phyloP scores from a whole-genome alignment of 2,113 vertebrate species.

The Vidua chalybeata region DNA sequence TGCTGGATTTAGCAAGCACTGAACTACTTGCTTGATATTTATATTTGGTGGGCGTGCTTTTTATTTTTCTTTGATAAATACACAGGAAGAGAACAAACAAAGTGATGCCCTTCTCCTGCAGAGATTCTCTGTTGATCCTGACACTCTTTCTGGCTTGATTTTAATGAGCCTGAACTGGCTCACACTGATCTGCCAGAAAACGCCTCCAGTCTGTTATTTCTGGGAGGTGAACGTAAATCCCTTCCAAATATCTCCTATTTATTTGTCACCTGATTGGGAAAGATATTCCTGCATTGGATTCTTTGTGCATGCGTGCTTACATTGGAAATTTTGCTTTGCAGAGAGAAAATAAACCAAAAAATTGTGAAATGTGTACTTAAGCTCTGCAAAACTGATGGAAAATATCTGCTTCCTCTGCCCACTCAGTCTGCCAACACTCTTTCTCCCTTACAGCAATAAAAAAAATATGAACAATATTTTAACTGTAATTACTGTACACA shows the following conservation, averaged over 20 bases:
- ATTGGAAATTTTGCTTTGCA: neutral
- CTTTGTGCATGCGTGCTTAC: neutral
- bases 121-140: conserved; percentile 32
- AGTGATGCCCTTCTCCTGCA: neutral
- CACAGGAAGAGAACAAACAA: neutral
- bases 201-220: conserved; percentile 15
- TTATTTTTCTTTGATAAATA: neutral
- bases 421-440: conserved; percentile 53
- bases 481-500: conserved; percentile 66
- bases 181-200: neutral
- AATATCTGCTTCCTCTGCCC: conserved; percentile 53
- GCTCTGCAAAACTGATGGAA: conserved; percentile 20
- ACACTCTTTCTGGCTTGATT: neutral
- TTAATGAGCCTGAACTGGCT: conserved; percentile 28
- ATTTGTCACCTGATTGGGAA: conserved; percentile 1
- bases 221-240: neutral
- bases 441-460: conserved; percentile 30
- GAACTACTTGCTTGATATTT: neutral
- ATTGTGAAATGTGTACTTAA: neutral
- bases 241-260: conserved; percentile 9
- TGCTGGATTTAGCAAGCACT: neutral
- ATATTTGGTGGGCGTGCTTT: neutral
- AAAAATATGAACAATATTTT: conserved; percentile 61
- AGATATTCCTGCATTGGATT: neutral
- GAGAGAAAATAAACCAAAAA: neutral